Percentiles rank a stretch among this genome's conserved stretches.
Conservation (phyloP, 2,113 vertebrate genomes). For the Labeo rohita region DNA sequence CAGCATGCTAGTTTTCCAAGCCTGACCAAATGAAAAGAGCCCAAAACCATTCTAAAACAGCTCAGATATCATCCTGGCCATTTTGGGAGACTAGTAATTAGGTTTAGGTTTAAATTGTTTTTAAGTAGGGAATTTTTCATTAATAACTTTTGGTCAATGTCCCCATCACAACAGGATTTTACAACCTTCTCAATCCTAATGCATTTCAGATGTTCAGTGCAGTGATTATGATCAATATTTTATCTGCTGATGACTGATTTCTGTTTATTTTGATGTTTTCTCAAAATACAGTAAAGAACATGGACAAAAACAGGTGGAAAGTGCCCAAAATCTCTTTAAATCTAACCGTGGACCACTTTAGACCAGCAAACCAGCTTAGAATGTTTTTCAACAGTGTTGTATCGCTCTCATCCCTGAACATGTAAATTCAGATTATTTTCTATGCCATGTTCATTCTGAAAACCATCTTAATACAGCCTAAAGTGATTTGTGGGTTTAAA, state of each 20-base stretch:
- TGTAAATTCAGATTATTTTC: neutral
- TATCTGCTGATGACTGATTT: no score
- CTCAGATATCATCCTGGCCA: neutral
- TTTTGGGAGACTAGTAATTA: neutral
- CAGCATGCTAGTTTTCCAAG: neutral
- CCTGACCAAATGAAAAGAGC: neutral
- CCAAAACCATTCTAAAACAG: neutral
- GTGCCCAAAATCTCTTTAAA: no score
- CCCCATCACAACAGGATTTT: no score
- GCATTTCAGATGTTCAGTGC: no score
- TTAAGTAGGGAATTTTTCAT: neutral
- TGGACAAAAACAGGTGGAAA: no score
- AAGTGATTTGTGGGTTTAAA: neutral
- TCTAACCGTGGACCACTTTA: no score
- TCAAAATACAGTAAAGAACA: no score
- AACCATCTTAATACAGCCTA: neutral
- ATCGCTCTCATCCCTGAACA: neutral
- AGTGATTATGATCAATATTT: no score
- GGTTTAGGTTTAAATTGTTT: neutral
- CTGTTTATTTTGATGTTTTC: no score
- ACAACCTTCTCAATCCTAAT: no score
- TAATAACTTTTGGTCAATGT: neutral
- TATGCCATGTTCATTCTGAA: neutral
- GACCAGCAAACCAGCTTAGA: neutral
- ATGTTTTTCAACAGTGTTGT: neutral